Conservation (phyloP, 2,113 vertebrate genomes). For the Chaetodon trifascialis region DNA sequence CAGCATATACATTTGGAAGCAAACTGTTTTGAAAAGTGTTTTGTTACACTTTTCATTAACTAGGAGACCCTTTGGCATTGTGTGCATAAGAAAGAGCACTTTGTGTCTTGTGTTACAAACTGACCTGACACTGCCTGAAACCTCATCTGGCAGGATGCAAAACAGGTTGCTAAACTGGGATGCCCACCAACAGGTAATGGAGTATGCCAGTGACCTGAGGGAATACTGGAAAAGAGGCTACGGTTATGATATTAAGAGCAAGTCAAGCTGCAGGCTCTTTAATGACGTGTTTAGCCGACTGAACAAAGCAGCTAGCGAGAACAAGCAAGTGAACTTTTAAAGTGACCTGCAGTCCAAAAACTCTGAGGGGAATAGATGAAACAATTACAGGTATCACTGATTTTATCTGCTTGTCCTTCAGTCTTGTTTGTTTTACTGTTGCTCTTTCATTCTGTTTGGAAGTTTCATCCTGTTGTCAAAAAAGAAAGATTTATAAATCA, state of each 20-base stretch:
- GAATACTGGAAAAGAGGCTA: conserved; percentile 97
- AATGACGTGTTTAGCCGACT: conserved; percentile 92
- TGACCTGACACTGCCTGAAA: conserved; percentile 31
- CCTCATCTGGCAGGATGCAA: not conserved
- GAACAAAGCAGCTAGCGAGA: conserved; percentile 85
- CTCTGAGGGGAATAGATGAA: not conserved
- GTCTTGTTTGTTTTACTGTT: not conserved
- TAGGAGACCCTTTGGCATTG: not conserved
- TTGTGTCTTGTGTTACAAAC: conserved; percentile 16
- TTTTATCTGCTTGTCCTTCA: not conserved
- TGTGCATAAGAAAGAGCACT: not conserved
- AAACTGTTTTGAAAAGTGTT: not conserved
- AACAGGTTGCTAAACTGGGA: not conserved
- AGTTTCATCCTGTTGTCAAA: not conserved
- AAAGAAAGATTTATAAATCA: not conserved
- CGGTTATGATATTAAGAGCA: conserved; percentile 93
- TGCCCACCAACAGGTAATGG: conserved; percentile 86
- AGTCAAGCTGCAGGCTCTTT: conserved; percentile 93
- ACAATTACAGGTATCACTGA: not conserved
- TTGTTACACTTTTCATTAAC: not conserved
- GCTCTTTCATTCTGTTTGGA: not conserved
- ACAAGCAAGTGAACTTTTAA: conserved; percentile 79
- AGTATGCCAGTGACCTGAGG: conserved; percentile 94
- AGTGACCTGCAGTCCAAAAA: not conserved
- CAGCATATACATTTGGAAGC: not conserved